phyloP scores from a whole-genome alignment of 2,113 vertebrate species.

The Romanogobio albipinnatus region DNA sequence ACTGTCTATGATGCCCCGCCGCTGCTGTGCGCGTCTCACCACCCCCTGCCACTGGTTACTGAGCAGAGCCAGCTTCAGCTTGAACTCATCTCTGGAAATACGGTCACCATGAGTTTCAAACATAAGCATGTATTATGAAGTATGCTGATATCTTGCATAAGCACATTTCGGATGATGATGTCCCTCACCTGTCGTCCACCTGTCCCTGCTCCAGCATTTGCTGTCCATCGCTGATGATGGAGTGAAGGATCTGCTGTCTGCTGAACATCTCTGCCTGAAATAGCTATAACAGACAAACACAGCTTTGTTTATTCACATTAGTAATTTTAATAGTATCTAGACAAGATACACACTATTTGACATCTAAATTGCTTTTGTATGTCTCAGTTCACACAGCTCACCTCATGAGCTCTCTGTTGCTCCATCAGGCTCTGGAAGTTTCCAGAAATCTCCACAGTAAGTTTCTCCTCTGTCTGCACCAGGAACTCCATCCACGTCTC shows the following conservation, averaged over 20 bases:
- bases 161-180: not conserved
- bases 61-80: constrained; percentile 87
- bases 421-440: constrained; percentile 91
- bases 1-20: constrained; percentile 93
- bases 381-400: constrained; percentile 48
- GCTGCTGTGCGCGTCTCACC: constrained; percentile 92
- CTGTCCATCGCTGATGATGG: constrained; percentile 93
- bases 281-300: constrained; percentile 74
- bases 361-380: not conserved
- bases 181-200: constrained; percentile 91
- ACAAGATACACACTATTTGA: not conserved
- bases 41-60: constrained; percentile 98
- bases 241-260: constrained; percentile 97
- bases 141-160: not conserved
- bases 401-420: constrained; percentile 95
- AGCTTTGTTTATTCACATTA: not conserved
- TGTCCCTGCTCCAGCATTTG: constrained; percentile 95
- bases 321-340: not conserved
- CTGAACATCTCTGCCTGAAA: constrained; percentile 99
- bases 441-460: constrained; percentile 93
- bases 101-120: not conserved
- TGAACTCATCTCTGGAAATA: constrained; percentile 88
- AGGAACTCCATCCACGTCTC: constrained; percentile 99
- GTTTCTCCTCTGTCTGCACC: constrained; percentile 91
- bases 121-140: not conserved